Evolutionary conservation across 1,140 invertebrate species (phyloP).

Genomic region (Delia radicum): DNA sequence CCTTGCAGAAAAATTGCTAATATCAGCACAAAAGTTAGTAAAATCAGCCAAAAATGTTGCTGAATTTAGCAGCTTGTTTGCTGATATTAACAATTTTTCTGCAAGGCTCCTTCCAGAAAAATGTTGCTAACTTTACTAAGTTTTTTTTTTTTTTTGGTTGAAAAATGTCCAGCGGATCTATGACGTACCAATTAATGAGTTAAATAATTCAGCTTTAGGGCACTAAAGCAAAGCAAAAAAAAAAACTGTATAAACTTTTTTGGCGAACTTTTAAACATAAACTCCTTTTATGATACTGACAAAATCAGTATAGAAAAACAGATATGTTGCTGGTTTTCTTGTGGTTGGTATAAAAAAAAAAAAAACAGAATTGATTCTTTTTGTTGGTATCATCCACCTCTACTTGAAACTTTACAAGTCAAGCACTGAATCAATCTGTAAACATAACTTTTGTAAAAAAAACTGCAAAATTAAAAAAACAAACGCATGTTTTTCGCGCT

Average conservation of each 20-base stretch:
- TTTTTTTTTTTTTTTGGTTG: too few species aligned
- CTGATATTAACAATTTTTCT: too few species aligned
- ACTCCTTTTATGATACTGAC: not conserved
- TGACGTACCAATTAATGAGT: too few species aligned
- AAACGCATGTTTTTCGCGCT: not conserved
- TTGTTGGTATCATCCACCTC: not conserved
- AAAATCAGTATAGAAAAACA: not conserved
- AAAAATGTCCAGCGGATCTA: too few species aligned
- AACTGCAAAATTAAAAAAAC: not conserved
- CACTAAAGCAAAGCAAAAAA: constrained; percentile 25
- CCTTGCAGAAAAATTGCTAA: too few species aligned
- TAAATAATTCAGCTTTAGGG: constrained; percentile 56
- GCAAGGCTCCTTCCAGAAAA: too few species aligned
- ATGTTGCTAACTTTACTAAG: too few species aligned
- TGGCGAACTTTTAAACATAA: too few species aligned
- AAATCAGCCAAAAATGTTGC: too few species aligned
- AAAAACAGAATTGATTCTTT: not conserved
- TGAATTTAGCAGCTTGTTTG: too few species aligned
- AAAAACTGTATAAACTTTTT: constrained; percentile 15
- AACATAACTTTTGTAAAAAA: not conserved
- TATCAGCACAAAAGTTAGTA: too few species aligned
- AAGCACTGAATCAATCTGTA: not conserved
- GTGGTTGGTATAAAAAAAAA: not conserved
- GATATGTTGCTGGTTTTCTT: too few species aligned
- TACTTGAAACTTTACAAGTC: not conserved